Evolutionary conservation across 2,888 invertebrate genomes (phyloP).

Genomic region (Chesias legatella): DNA sequence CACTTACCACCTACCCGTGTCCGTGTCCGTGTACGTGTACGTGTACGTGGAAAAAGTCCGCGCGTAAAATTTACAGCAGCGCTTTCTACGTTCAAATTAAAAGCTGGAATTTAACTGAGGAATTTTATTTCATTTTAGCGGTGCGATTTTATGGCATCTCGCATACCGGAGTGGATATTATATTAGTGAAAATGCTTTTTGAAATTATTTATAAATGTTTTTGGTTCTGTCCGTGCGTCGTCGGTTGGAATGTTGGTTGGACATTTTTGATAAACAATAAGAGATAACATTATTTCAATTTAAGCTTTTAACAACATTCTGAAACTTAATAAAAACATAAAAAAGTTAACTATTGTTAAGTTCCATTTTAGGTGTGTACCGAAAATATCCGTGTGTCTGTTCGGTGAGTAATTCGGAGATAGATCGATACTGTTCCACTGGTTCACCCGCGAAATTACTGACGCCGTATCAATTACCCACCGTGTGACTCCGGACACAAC

Average conservation of each 20-base stretch:
- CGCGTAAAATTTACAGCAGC: conserved; percentile 13
- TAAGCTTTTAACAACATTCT: neutral
- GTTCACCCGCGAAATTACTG: conserved; percentile 9
- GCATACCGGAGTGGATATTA: conserved; percentile 15
- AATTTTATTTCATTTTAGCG: conserved; percentile 20
- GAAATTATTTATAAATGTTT: conserved; percentile 14
- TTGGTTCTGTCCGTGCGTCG: conserved; percentile 5
- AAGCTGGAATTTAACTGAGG: conserved; percentile 18
- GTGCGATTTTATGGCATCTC: conserved; percentile 7
- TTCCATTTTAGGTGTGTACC: too few relatives aligned
- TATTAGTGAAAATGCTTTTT: conserved; percentile 13
- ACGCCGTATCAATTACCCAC: neutral
- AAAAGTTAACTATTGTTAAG: too few relatives aligned
- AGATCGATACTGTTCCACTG: conserved; percentile 14
- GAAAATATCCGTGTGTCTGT: neutral
- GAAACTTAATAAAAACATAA: too few relatives aligned
- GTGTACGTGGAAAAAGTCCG: conserved; percentile 3
- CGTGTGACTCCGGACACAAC: neutral
- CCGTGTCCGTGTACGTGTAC: too few relatives aligned
- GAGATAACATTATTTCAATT: conserved; percentile 9
- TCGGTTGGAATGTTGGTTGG: conserved; percentile 5
- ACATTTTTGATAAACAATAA: conserved; percentile 10
- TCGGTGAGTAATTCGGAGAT: conserved; percentile 4
- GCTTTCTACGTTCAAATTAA: conserved; percentile 24
- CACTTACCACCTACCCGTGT: conserved; percentile 11